Evolutionary conservation across 1,140 invertebrate species (phyloP), one percentile per base, ranked within the genome.

Genomic region (Scaptomyza graminum): DNA sequence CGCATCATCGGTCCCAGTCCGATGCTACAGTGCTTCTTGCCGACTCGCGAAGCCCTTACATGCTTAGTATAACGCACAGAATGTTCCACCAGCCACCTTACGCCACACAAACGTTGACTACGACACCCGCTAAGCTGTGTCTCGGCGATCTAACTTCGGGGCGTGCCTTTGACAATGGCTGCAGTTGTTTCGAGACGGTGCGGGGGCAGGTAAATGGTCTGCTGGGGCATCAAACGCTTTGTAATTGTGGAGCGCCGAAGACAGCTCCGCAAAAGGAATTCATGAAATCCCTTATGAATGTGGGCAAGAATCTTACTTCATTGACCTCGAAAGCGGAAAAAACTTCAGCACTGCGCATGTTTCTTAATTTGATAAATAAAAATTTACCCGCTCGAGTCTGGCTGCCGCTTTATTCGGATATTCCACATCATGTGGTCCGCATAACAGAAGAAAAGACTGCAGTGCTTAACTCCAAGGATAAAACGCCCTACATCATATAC

Each of bases 391-490:
- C 98, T 1, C 93, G 98, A 65, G 98, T 99, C 56, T 99, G 98
- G 98, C 93, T 99, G 66, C 99, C 99, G 12, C 94, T 99, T 39
- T 96, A 98, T 90, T 95, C 99, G 74, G 95, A 99, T 37, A 97
- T 99, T 91, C 97, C 98, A 31, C 97, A 98, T 65, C 97, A 97
- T 79, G 96, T 97, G 71, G 94, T 98, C 2, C 93, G 97, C 82
- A 96, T 98, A 90, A 97, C 97, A 28, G 96, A 96, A 52, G 95
- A 96, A 74, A 97, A 96, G 76, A 97, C 98, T 49, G 98, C 98
- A 55, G 98, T 99, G 47, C 95, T 99, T 54, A 99, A 99, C 92
- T 99, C 98, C 52, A 99, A 99, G 94, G 98, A 99, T 92, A 99
- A 99, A 96, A 98, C 98, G 46, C 99, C 99, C 0, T 99, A 98